Conservation (phyloP, 2,888 invertebrate species). For the Lasius fuliginosus region DNA sequence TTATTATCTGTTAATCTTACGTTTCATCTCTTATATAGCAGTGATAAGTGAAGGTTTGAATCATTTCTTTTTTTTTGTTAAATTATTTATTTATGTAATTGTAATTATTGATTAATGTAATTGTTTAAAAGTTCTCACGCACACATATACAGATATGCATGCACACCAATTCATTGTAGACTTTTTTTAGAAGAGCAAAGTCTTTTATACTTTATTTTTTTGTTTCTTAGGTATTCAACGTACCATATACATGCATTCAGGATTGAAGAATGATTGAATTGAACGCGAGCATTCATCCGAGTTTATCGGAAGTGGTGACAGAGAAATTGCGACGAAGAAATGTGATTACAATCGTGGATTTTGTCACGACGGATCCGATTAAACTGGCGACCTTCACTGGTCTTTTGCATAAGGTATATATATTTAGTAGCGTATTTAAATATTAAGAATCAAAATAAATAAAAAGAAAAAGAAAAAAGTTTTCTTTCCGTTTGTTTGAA, state of each 20-base stretch:
- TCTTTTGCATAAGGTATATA: conserved; percentile 86
- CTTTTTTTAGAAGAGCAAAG: not conserved
- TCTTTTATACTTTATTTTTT: not conserved
- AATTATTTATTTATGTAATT: not conserved
- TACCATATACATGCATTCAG: not conserved
- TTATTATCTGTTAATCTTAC: not conserved
- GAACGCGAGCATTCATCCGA: conserved; percentile 74
- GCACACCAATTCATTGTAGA: not conserved
- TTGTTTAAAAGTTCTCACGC: not conserved
- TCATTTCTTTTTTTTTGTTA: not conserved
- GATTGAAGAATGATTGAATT: conserved; percentile 59
- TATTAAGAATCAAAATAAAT: not conserved
- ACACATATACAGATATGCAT: too few species aligned
- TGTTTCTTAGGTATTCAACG: not conserved
- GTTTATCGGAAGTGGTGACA: conserved; percentile 86
- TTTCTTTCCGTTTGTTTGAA: not conserved
- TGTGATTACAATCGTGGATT: conserved; percentile 88
- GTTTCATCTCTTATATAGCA: not conserved
- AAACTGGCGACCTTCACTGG: conserved; percentile 87
- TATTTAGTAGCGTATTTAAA: not conserved
- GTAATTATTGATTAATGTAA: not conserved
- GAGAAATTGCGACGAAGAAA: conserved; percentile 87
- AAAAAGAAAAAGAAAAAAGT: not conserved
- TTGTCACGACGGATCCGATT: conserved; percentile 88
- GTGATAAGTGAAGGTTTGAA: not conserved